phyloP scores from a whole-genome alignment of 1,140 invertebrate genomes.

The Zaprionus capensis region DNA sequence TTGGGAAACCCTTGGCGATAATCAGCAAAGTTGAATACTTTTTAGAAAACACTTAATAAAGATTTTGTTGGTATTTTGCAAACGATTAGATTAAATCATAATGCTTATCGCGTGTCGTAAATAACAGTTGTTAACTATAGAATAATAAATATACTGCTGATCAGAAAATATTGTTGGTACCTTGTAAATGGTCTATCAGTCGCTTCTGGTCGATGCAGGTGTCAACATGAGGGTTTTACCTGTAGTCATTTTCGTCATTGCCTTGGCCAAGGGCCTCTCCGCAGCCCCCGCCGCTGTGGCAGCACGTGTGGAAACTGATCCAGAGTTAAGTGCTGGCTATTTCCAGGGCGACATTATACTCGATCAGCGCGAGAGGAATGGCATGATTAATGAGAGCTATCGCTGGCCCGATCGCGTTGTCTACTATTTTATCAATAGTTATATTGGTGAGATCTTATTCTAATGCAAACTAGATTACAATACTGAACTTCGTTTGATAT shows the following conservation, averaged over 20 bases:
- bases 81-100: constrained; percentile 41
- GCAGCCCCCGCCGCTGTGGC: constrained; percentile 39
- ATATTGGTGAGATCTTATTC: constrained; percentile 54
- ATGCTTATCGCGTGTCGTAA: constrained; percentile 6
- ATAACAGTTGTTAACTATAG: constrained; percentile 17
- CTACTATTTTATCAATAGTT: constrained; percentile 86
- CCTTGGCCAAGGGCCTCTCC: background rate
- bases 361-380: constrained; percentile 83
- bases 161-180: background rate
- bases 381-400: constrained; percentile 85
- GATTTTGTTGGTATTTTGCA: background rate
- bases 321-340: constrained; percentile 67
- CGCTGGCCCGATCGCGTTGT: constrained; percentile 88
- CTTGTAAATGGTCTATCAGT: constrained; percentile 13
- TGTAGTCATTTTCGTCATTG: background rate
- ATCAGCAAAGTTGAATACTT: background rate
- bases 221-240: constrained; percentile 31
- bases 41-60: too few relatives aligned
- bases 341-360: constrained; percentile 70
- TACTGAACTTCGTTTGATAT: background rate
- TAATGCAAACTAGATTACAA: background rate
- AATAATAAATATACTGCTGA: constrained; percentile 10
- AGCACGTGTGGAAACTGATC: constrained; percentile 58
- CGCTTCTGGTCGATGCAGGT: background rate
- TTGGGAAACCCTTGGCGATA: background rate